These are phyloP conservation scores for Disparrhopalites patrizii DNA, from an alignment of 2,888 invertebrate genomes.

Conservation along the genomic window DNA sequence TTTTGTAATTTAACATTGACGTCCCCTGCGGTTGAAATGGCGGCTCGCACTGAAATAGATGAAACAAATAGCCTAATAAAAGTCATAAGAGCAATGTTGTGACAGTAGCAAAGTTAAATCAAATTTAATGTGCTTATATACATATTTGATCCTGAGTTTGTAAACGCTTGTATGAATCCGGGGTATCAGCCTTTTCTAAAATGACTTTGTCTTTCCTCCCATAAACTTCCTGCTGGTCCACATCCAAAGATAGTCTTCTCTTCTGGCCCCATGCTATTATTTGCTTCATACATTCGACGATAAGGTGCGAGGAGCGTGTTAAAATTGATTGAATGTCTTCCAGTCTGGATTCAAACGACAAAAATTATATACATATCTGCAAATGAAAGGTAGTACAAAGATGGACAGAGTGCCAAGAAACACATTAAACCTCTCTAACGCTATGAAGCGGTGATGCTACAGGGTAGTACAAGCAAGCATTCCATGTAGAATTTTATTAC, in stretches of 20 bases:
- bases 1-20: constrained; percentile 52
- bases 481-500: neutral
- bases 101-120: too few species aligned
- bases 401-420: neutral
- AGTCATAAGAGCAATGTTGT: too few species aligned
- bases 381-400: too few species aligned
- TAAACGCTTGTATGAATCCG: constrained; percentile 31
- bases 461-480: too few species aligned
- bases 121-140: too few species aligned
- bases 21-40: constrained; percentile 37
- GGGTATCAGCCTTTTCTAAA: neutral
- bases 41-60: constrained; percentile 37
- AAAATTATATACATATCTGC: too few species aligned
- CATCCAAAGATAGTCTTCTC: constrained; percentile 50
- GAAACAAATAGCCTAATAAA: too few species aligned
- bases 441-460: too few species aligned
- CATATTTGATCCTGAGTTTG: constrained; percentile 33
- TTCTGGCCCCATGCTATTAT: constrained; percentile 77
- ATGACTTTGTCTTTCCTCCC: constrained; percentile 37
- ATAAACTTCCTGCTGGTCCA: constrained; percentile 25
- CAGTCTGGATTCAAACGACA: constrained; percentile 50
- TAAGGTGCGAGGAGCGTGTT: constrained; percentile 61
- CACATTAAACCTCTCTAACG: too few species aligned
- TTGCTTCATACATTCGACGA: constrained; percentile 68
- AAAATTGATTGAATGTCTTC: constrained; percentile 70